A percentile compares a stretch with the other conserved stretches of the same genome.
phyloP scores from a whole-genome alignment of 1,140 invertebrate genomes.

The Pogonomyrmex californicus region DNA sequence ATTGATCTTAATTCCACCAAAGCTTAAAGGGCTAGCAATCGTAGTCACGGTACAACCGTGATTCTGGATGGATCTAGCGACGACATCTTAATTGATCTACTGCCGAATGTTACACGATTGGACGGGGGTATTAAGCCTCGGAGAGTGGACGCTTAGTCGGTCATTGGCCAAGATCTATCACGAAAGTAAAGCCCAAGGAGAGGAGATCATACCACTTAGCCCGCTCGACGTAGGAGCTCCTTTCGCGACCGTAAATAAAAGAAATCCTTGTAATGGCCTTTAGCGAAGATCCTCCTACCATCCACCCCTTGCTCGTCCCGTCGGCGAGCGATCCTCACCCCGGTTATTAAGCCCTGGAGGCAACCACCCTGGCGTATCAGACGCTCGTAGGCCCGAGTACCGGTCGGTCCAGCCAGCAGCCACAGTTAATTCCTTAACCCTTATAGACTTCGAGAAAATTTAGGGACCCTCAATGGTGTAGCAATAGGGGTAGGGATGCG shows the following conservation, averaged over 20 bases:
- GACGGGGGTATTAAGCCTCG: slow-evolving; percentile 73
- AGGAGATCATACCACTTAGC: slow-evolving; percentile 82
- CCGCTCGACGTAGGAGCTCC: slow-evolving; percentile 73
- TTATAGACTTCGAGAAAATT: slow-evolving; percentile 86
- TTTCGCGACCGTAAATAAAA: slow-evolving; percentile 86
- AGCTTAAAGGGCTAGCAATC: slow-evolving; percentile 25
- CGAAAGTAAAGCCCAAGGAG: slow-evolving; percentile 73
- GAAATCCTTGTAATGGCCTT: slow-evolving; percentile 86
- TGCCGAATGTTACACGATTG: slow-evolving; percentile 82
- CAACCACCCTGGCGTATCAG: slow-evolving; percentile 69
- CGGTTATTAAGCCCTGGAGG: slow-evolving; percentile 80
- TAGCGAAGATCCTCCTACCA: slow-evolving; percentile 69
- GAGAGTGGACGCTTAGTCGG: slow-evolving; percentile 78
- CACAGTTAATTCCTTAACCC: slow-evolving; percentile 86
- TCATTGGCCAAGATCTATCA: slow-evolving; percentile 82
- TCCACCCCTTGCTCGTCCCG: slow-evolving; percentile 49
- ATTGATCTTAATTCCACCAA: slow-evolving; percentile 22
- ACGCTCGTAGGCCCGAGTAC: slow-evolving; percentile 69
- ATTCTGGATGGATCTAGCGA: slow-evolving; percentile 19
- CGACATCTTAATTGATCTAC: slow-evolving; percentile 85
- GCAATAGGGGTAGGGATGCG: slow-evolving; percentile 36
- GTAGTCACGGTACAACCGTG: slow-evolving; percentile 9
- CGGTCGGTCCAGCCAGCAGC: slow-evolving; percentile 65
- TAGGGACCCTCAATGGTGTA: slow-evolving; percentile 74
- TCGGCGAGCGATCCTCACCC: slow-evolving; percentile 52